A percentile compares a stretch with the other conserved stretches of the same genome.
Conservation (phyloP, 2,888 invertebrate species). For the Archaeoteleia sp. region DNA sequence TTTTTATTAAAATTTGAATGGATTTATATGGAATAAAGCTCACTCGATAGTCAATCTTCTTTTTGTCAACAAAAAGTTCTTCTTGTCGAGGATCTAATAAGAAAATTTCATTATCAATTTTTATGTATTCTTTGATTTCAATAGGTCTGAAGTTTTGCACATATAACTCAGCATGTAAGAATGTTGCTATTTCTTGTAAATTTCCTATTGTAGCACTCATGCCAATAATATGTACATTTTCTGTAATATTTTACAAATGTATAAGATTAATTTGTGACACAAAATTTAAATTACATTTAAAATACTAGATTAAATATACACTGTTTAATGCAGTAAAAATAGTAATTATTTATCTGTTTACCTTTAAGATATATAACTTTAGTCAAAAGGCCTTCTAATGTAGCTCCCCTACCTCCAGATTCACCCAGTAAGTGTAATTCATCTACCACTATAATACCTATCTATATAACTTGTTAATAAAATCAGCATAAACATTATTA, state of each 20-base stretch:
- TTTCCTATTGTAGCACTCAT: constrained; percentile 99
- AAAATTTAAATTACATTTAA: background rate
- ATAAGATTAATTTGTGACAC: background rate
- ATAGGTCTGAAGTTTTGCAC: constrained; percentile 92
- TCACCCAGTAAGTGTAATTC: constrained; percentile 96
- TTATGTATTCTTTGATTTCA: constrained; percentile 87
- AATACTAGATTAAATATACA: background rate
- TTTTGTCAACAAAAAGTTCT: constrained; percentile 76
- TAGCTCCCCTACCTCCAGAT: constrained; percentile 85
- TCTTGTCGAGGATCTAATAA: constrained; percentile 77
- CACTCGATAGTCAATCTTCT: constrained; percentile 77
- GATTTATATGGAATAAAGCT: constrained; percentile 50
- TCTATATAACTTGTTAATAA: constrained; percentile 50
- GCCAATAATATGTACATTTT: constrained; percentile 89
- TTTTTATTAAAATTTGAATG: too few relatives aligned
- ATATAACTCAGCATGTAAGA: constrained; percentile 88
- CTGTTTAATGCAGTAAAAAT: background rate
- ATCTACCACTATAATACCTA: constrained; percentile 82
- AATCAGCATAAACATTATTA: constrained; percentile 2
- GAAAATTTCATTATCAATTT: constrained; percentile 81
- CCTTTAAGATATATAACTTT: constrained; percentile 85
- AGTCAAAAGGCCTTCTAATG: constrained; percentile 88
- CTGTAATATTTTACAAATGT: constrained; percentile 71
- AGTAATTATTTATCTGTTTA: constrained; percentile 75
- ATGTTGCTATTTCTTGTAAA: constrained; percentile 85